Evolutionary conservation across 1,140 invertebrate genomes (phyloP).

Genomic region (Brachionus manjavacas): DNA sequence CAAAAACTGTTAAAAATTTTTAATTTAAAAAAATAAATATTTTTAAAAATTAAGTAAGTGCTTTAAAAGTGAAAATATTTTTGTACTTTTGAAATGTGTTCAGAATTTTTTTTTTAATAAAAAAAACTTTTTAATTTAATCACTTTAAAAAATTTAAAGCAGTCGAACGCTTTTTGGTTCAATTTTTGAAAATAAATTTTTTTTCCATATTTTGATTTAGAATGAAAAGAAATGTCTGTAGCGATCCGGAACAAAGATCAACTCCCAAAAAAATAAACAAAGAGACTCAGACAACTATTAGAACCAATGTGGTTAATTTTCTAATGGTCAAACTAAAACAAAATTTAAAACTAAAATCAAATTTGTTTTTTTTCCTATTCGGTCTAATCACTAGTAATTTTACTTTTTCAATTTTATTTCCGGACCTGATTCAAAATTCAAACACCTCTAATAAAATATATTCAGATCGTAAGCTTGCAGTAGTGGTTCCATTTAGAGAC

Average conservation of each 20-base stretch:
- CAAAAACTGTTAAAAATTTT: neutral
- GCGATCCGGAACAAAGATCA: neutral
- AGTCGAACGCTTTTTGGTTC: neutral
- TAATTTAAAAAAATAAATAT: neutral
- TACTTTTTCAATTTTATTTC: neutral
- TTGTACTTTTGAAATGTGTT: no score
- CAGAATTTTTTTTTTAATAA: no score
- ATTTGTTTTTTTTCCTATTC: neutral
- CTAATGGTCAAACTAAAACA: neutral
- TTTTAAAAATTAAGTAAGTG: neutral
- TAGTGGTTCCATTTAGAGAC: conserved; percentile 76
- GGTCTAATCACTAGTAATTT: neutral
- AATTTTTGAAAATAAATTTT: neutral
- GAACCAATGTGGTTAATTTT: neutral
- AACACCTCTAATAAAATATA: neutral
- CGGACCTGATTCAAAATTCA: neutral
- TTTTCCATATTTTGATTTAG: neutral
- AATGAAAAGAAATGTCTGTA: neutral
- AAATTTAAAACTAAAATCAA: neutral
- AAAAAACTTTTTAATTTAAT: neutral
- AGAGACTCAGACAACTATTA: neutral
- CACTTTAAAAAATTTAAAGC: neutral
- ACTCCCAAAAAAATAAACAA: neutral
- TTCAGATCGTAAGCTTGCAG: conserved; percentile 14
- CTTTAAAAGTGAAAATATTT: neutral